Evolutionary conservation across 1,140 invertebrate genomes (phyloP).

Genomic region (Pectinophora gossypiella): DNA sequence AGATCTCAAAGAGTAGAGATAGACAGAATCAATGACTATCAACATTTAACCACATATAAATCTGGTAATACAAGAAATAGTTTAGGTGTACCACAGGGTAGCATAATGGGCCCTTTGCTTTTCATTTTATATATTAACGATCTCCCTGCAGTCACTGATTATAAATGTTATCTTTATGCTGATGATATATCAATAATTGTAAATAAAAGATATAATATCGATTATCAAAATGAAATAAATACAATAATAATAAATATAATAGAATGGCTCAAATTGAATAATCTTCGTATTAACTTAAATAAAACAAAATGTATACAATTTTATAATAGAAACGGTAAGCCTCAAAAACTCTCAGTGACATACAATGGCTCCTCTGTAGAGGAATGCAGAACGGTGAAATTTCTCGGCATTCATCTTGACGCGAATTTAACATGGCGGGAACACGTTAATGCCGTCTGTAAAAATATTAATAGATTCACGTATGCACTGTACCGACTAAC

Average conservation of each 20-base stretch:
- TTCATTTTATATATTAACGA: constrained; percentile 8
- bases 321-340: background rate
- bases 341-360: background rate
- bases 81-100: constrained; percentile 11
- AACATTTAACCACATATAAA: background rate
- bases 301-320: constrained; percentile 7
- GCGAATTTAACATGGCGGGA: no score
- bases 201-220: background rate
- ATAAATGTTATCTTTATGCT: constrained; percentile 3
- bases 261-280: background rate
- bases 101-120: background rate
- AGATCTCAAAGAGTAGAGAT: constrained; percentile 8
- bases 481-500: no score
- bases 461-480: no score
- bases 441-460: no score
- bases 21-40: background rate
- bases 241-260: background rate
- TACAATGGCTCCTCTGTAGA: no score
- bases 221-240: constrained; percentile 3
- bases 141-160: background rate
- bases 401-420: no score
- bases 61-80: background rate
- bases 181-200: constrained; percentile 5
- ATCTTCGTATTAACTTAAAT: background rate
- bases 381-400: no score